Conservation (phyloP, 2,113 vertebrate species). For the Triplophysa siluroides region DNA sequence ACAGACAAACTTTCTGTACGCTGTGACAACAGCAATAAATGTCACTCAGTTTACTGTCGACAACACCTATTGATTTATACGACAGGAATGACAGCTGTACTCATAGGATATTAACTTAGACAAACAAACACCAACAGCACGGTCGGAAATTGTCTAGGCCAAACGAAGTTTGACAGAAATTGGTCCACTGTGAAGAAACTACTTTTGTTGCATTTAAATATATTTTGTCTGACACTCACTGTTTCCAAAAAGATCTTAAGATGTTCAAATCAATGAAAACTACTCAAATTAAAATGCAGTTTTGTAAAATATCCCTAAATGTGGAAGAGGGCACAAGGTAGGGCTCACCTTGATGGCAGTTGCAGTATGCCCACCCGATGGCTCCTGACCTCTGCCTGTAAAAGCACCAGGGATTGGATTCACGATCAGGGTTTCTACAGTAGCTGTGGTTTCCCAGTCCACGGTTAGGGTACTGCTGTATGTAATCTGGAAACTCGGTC, state of each 20-base stretch:
- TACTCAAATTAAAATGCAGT: neutral
- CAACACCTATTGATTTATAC: neutral
- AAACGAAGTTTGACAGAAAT: neutral
- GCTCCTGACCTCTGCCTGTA: conserved; percentile 76
- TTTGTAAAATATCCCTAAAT: neutral
- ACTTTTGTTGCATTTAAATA: neutral
- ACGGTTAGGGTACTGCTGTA: conserved; percentile 78
- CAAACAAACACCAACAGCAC: neutral
- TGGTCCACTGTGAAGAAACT: neutral
- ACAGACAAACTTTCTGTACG: neutral
- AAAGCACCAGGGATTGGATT: conserved; percentile 82
- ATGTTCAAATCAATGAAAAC: neutral
- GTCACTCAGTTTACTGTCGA: neutral
- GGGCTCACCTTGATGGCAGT: conserved; percentile 82
- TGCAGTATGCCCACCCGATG: conserved; percentile 81
- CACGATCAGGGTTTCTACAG: conserved; percentile 82
- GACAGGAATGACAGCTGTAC: conserved; percentile 6
- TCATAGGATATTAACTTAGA: conserved; percentile 6
- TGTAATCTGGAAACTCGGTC: conserved; percentile 83
- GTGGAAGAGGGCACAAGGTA: neutral
- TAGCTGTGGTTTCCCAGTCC: conserved; percentile 81
- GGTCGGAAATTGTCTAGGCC: neutral
- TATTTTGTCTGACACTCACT: neutral
- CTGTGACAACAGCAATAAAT: conserved; percentile 19
- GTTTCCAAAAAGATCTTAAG: neutral